A percentile compares a stretch with the other conserved stretches of the same genome.
Evolutionary conservation across 2,113 vertebrate species (phyloP).

Genomic region (Copsychus sechellarum): DNA sequence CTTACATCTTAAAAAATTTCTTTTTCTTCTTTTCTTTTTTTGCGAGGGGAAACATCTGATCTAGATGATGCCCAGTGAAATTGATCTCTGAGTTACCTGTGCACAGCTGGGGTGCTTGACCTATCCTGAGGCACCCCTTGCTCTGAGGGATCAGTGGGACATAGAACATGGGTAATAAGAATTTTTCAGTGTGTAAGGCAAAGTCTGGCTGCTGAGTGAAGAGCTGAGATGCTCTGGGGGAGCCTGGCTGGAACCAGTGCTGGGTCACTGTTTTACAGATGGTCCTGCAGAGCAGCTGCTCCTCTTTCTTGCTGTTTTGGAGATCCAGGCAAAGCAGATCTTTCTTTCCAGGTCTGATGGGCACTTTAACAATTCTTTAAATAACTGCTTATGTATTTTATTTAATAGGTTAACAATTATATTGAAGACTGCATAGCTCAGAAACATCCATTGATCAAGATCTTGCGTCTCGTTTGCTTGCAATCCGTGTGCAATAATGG

Average conservation of each 20-base stretch:
- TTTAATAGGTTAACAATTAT: conserved; percentile 84
- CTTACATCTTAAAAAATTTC: accelerated
- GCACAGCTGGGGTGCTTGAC: too few relatives aligned
- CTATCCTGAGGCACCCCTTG: accelerated
- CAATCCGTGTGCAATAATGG: conserved; percentile 97
- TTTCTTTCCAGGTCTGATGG: background rate
- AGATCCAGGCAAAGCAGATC: background rate
- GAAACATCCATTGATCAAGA: conserved; percentile 92
- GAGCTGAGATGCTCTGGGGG: background rate
- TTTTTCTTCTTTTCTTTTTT: background rate
- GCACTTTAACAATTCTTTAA: background rate
- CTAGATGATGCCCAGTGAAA: background rate
- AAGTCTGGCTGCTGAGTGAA: background rate
- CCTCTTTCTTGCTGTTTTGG: background rate
- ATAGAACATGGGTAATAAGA: accelerated
- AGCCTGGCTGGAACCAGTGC: background rate
- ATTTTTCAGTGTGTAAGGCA: background rate
- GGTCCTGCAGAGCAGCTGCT: background rate
- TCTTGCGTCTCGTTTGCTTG: conserved; percentile 89
- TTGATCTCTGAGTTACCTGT: background rate
- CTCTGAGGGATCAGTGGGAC: background rate
- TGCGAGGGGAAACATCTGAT: background rate
- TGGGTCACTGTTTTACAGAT: background rate
- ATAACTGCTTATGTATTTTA: background rate
- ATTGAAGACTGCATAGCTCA: conserved; percentile 94